Percentiles rank a stretch among this genome's conserved stretches.
phyloP scores from a whole-genome alignment of 1,140 invertebrate species.

The Apolygus lucorum region DNA sequence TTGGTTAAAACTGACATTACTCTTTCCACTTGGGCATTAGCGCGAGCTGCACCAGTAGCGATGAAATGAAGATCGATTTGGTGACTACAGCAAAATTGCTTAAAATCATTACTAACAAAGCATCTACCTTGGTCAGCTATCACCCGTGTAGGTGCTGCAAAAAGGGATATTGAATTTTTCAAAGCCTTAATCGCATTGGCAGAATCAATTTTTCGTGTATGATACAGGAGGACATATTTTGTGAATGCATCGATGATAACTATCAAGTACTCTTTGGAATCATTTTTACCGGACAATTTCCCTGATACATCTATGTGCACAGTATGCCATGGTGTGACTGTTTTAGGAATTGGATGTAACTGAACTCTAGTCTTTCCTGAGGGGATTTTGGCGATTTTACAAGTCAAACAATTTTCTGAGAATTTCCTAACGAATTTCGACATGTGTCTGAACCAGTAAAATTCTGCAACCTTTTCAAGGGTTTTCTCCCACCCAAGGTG shows the following conservation, averaged over 20 bases:
- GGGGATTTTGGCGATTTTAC: constrained; percentile 13
- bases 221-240: constrained; percentile 30
- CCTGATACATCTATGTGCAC: constrained; percentile 21
- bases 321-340: constrained; percentile 5
- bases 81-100: constrained; percentile 32
- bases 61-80: constrained; percentile 30
- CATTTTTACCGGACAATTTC: constrained; percentile 19
- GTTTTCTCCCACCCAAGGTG: constrained; percentile 12
- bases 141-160: constrained; percentile 33
- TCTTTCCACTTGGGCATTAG: constrained; percentile 34
- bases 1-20: constrained; percentile 35
- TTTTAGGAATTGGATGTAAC: constrained; percentile 19
- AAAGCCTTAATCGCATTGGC: constrained; percentile 15
- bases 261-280: constrained; percentile 27
- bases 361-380: constrained; percentile 18
- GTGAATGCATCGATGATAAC: constrained; percentile 31
- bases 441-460: constrained; percentile 21
- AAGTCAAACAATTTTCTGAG: constrained; percentile 21
- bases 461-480: constrained; percentile 9
- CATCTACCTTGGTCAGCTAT: constrained; percentile 30
- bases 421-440: constrained; percentile 19
- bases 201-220: constrained; percentile 30
- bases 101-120: constrained; percentile 36
- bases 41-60: constrained; percentile 25
- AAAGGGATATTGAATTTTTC: constrained; percentile 29